Percentiles rank a stretch among this genome's conserved stretches.
phyloP scores from a whole-genome alignment of 2,888 invertebrate genomes.

The Hedya salicella region DNA sequence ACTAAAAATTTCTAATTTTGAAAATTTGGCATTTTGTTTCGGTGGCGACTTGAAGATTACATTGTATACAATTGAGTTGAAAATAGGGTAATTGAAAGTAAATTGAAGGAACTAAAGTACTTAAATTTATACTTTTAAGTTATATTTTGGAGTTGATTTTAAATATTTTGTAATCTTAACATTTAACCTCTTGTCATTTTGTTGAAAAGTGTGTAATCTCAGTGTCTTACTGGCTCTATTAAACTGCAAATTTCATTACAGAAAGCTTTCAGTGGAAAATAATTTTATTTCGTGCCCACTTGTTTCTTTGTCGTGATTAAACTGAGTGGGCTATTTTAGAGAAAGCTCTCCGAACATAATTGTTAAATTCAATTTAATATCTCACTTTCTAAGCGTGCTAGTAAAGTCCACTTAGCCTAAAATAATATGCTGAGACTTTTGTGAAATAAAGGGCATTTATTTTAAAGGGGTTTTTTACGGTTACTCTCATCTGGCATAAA shows the following conservation, averaged over 20 bases:
- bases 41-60: too few species aligned
- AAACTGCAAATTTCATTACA: background rate
- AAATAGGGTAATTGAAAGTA: too few species aligned
- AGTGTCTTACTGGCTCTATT: background rate
- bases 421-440: slow-evolving; percentile 8
- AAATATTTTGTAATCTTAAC: too few species aligned
- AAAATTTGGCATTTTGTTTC: too few species aligned
- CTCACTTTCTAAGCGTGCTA: slow-evolving; percentile 15
- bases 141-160: too few species aligned
- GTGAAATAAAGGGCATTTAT: background rate
- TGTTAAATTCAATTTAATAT: slow-evolving; percentile 33
- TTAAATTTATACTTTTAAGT: too few species aligned
- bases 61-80: too few species aligned
- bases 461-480: background rate
- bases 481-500: too few species aligned
- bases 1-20: too few species aligned
- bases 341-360: slow-evolving; percentile 14
- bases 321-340: slow-evolving; percentile 8
- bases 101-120: too few species aligned
- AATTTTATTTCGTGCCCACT: background rate
- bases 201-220: too few species aligned
- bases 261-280: slow-evolving; percentile 3
- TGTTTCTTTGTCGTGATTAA: background rate
- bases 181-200: too few species aligned
- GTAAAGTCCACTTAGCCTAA: slow-evolving; percentile 21